Evolutionary conservation across 1,140 invertebrate genomes (phyloP).

Genomic region (Cherax destructor): DNA sequence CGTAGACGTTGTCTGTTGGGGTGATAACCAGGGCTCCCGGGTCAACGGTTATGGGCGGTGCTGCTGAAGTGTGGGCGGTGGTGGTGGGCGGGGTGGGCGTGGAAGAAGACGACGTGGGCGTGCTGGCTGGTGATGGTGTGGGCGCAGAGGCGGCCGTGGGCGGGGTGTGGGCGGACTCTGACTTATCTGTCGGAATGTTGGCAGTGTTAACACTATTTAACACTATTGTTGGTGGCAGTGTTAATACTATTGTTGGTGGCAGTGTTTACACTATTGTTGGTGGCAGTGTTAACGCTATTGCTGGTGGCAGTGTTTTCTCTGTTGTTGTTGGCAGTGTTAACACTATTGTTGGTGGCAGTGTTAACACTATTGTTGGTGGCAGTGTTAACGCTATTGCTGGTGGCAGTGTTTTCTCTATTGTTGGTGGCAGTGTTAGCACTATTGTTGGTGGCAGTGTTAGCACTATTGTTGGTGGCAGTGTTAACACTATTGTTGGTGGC

Average conservation of each 20-base stretch:
- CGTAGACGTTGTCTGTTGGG: conserved; percentile 81
- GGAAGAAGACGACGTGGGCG: conserved; percentile 24
- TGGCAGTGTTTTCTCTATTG: no score
- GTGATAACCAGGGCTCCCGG: conserved; percentile 51
- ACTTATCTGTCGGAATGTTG: background rate
- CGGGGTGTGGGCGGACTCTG: background rate
- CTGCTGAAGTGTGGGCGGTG: background rate
- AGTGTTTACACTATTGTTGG: no score
- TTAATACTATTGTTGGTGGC: no score
- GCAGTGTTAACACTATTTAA: background rate
- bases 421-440: no score
- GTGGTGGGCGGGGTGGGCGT: conserved; percentile 16
- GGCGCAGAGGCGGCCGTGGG: background rate
- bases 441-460: no score
- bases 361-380: no score
- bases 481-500: no score
- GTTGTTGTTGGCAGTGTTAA: background rate
- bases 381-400: no score
- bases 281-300: no score
- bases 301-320: background rate
- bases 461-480: no score
- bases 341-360: no score
- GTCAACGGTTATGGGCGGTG: conserved; percentile 57
- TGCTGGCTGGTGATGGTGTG: conserved; percentile 34
- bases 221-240: no score